Percentiles rank a stretch among this genome's conserved stretches.
Conservation (phyloP, 1,140 invertebrate genomes). For the Telenomus remus region DNA sequence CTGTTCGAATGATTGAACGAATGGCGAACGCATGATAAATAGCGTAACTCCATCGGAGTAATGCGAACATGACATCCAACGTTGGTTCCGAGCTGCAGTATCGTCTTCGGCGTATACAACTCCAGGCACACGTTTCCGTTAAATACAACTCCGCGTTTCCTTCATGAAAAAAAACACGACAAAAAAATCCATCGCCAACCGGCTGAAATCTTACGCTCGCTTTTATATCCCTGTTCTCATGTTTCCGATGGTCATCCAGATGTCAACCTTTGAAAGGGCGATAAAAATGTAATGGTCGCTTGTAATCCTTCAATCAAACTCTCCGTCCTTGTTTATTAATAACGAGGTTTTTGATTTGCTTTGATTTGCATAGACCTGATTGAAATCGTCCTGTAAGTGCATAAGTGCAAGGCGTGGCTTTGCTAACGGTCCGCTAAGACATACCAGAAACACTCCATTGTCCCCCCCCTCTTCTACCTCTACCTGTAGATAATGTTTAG, state of each 20-base stretch:
- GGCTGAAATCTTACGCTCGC: conserved; percentile 32
- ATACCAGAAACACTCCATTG: conserved; percentile 27
- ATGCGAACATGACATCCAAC: conserved; percentile 5
- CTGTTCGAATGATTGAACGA: not conserved
- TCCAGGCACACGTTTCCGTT: conserved; percentile 19
- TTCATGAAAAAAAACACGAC: not conserved
- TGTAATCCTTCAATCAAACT: no score
- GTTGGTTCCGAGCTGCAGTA: conserved; percentile 7
- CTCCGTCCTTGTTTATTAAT: no score
- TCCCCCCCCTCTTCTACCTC: not conserved
- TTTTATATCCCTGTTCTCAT: conserved; percentile 27
- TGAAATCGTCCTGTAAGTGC: conserved; percentile 5
- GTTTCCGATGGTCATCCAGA: conserved; percentile 47
- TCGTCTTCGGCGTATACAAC: conserved; percentile 11
- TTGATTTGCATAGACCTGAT: conserved; percentile 28
- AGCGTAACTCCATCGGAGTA: not conserved
- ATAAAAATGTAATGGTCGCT: no score
- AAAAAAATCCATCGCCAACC: conserved; percentile 1
- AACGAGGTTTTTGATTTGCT: no score
- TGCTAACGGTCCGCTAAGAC: conserved; percentile 27
- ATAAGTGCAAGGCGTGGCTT: conserved; percentile 36
- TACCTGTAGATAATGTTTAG: no score
- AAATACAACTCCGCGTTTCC: conserved; percentile 27
- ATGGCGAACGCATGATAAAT: not conserved
- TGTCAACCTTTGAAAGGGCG: conserved; percentile 14